phyloP scores from a whole-genome alignment of 2,888 invertebrate species.

The Leptodirus hochenwartii region DNA sequence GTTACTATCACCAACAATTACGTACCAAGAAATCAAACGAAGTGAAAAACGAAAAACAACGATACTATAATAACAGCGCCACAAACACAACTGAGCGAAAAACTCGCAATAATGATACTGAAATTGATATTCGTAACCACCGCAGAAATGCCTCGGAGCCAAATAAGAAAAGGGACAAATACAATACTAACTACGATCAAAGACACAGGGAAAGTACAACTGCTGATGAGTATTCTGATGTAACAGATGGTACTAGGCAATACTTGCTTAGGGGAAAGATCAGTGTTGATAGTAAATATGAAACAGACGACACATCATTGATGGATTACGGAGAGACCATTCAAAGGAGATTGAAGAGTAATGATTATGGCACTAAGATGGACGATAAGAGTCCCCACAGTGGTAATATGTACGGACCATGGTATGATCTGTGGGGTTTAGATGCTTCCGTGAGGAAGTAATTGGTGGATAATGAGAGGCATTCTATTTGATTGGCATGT shows the following conservation, averaged over 20 bases:
- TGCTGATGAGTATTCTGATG: constrained; percentile 24
- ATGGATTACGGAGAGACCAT: constrained; percentile 28
- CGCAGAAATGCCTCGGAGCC: constrained; percentile 14
- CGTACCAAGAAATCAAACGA: constrained; percentile 14
- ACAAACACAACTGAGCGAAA: constrained; percentile 16
- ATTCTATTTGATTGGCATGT: too few species aligned
- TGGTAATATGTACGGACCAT: constrained; percentile 49
- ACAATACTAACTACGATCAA: constrained; percentile 17
- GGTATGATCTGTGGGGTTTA: constrained; percentile 76
- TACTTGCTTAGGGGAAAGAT: constrained; percentile 22
- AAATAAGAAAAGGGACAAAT: constrained; percentile 18
- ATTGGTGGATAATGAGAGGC: too few species aligned
- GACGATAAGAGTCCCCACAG: constrained; percentile 34
- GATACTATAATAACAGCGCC: constrained; percentile 18
- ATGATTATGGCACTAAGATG: constrained; percentile 24
- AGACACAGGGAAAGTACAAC: constrained; percentile 23
- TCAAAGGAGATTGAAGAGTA: constrained; percentile 26
- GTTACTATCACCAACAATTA: constrained; percentile 13
- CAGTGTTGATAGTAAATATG: too few species aligned
- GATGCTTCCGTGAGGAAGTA: constrained; percentile 39
- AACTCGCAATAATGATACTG: constrained; percentile 22
- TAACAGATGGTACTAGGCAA: constrained; percentile 13
- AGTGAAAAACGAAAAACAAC: constrained; percentile 16
- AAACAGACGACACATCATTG: too few species aligned
- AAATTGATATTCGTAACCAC: constrained; percentile 14